phyloP scores from a whole-genome alignment of 2,113 vertebrate genomes.

The Mormyrus lacerda region DNA sequence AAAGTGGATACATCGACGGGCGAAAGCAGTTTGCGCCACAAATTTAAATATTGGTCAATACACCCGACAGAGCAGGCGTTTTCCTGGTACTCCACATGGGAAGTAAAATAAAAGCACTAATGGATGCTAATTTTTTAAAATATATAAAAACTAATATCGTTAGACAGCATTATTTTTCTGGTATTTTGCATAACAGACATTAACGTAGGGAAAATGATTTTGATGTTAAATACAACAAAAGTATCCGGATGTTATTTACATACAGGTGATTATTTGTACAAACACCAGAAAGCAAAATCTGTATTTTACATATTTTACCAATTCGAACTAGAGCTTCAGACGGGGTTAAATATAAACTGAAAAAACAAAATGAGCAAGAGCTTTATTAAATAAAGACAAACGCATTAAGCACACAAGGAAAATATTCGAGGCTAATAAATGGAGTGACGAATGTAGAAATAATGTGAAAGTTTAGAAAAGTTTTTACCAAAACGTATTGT shows the following conservation, averaged over 20 bases:
- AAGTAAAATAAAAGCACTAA: not conserved
- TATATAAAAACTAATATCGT: not conserved
- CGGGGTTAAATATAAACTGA: not conserved
- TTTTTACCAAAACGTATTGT: not conserved
- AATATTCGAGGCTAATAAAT: not conserved
- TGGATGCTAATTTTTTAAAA: not conserved
- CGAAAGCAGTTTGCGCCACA: conserved; percentile 15
- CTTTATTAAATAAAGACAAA: not conserved
- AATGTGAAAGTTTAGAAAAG: not conserved
- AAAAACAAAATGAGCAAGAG: not conserved
- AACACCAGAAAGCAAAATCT: not conserved
- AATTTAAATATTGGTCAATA: conserved; percentile 25
- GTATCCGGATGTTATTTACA: not conserved
- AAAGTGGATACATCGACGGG: conserved; percentile 6
- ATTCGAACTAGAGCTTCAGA: not conserved
- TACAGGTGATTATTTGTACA: not conserved
- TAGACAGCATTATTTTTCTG: not conserved
- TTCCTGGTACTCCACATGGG: not conserved
- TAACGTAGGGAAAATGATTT: not conserved
- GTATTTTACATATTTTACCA: not conserved
- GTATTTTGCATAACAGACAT: not conserved
- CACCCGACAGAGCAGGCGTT: not conserved
- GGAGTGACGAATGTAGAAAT: not conserved
- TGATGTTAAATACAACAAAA: not conserved
- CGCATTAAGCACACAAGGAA: not conserved